Evolutionary conservation across 2,797 vertebrate genomes (phyloP).

Genomic region (Ataeniobius toweri): DNA sequence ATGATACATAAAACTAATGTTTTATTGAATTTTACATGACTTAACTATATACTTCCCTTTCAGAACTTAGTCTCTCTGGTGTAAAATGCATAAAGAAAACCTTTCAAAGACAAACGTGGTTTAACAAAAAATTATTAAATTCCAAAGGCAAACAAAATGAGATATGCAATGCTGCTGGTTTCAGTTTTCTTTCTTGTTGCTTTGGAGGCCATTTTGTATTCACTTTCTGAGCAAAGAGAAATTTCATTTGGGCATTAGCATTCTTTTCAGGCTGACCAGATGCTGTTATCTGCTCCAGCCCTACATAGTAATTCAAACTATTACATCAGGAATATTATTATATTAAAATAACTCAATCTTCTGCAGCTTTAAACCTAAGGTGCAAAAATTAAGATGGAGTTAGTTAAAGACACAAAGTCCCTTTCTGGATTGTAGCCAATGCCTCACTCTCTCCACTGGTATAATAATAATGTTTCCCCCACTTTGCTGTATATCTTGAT

Average conservation of each 20-base stretch:
- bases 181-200: slow-evolving; percentile 5
- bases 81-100: slow-evolving; percentile 6
- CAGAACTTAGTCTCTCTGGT: background rate
- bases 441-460: slow-evolving; percentile 7
- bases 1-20: background rate
- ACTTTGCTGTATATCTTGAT: background rate
- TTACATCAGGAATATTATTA: slow-evolving; percentile 22
- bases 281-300: slow-evolving; percentile 11
- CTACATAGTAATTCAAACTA: slow-evolving; percentile 12
- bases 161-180: background rate
- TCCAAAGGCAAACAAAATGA: slow-evolving; percentile 4
- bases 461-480: background rate
- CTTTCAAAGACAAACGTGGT: slow-evolving; percentile 1
- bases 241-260: slow-evolving; percentile 25
- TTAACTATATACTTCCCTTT: background rate
- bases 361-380: slow-evolving; percentile 11
- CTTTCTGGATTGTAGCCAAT: slow-evolving; percentile 12
- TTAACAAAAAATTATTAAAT: slow-evolving; percentile 3
- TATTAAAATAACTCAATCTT: slow-evolving; percentile 17
- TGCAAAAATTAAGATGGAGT: background rate
- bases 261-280: slow-evolving; percentile 22
- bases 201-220: slow-evolving; percentile 11
- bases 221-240: slow-evolving; percentile 4
- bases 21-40: background rate
- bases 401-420: background rate